Conservation (phyloP, 2,888 invertebrate species). For the Hyles lineata region DNA sequence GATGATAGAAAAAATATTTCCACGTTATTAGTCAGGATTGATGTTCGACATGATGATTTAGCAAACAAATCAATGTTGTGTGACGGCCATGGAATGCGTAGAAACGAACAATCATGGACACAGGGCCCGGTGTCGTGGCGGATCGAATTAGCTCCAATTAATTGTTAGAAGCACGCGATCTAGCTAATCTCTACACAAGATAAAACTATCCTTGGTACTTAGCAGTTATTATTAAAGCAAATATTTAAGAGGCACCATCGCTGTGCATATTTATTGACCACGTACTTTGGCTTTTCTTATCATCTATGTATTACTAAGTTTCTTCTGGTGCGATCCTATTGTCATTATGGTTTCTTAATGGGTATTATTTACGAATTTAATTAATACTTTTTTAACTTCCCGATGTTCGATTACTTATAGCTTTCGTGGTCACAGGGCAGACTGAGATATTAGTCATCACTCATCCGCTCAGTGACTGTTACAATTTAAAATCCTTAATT, state of each 20-base stretch:
- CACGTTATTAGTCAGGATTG: background rate
- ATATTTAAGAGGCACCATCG: background rate
- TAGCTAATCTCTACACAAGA: slow-evolving; percentile 41
- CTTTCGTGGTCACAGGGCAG: too few species aligned
- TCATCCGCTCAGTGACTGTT: too few species aligned
- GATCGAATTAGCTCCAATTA: slow-evolving; percentile 58
- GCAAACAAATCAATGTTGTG: slow-evolving; percentile 21
- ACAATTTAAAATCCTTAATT: too few species aligned
- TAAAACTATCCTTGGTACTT: background rate
- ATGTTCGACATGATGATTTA: slow-evolving; percentile 12
- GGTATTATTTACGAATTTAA: too few species aligned
- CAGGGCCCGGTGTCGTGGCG: slow-evolving; percentile 43
- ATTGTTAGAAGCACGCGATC: slow-evolving; percentile 50
- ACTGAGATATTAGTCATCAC: too few species aligned
- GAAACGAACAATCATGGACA: slow-evolving; percentile 36
- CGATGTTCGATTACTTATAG: too few species aligned
- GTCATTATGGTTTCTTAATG: too few species aligned
- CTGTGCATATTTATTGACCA: background rate
- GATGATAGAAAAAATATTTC: too few species aligned
- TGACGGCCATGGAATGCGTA: slow-evolving; percentile 9
- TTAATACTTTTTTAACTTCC: too few species aligned
- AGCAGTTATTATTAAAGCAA: background rate
- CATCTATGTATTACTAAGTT: too few species aligned
- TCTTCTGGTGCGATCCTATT: too few species aligned
- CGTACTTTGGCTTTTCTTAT: too few species aligned